Conservation (phyloP, 2,888 invertebrate species). For the Graphium colonna region DNA sequence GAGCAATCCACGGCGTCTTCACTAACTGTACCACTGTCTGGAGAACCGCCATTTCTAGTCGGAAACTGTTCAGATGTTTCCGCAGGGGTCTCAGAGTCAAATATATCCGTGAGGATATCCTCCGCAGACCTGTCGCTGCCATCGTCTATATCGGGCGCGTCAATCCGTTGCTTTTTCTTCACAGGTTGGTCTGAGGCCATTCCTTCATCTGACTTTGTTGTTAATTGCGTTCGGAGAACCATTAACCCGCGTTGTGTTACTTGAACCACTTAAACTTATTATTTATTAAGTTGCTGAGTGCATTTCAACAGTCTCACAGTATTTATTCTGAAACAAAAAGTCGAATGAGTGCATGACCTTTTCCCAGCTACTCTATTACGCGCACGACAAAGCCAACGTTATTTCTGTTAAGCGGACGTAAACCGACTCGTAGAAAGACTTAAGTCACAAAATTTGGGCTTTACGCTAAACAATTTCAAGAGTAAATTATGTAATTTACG, state of each 20-base stretch:
- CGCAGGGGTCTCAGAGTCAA: constrained; percentile 58
- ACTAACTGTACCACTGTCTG: constrained; percentile 73
- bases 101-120: constrained; percentile 67
- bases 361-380: constrained; percentile 78
- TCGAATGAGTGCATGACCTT: constrained; percentile 76
- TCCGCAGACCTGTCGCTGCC: constrained; percentile 74
- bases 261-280: constrained; percentile 24
- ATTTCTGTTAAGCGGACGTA: constrained; percentile 33
- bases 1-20: constrained; percentile 77
- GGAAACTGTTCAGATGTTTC: constrained; percentile 69
- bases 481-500: constrained; percentile 18
- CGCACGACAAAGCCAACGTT: constrained; percentile 69
- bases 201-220: constrained; percentile 76
- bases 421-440: background rate
- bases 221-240: constrained; percentile 82
- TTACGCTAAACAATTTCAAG: constrained; percentile 10
- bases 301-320: constrained; percentile 10
- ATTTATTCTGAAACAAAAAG: constrained; percentile 62
- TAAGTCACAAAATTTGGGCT: constrained; percentile 1
- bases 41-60: constrained; percentile 66
- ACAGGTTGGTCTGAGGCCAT: constrained; percentile 91
- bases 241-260: constrained; percentile 59
- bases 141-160: constrained; percentile 81
- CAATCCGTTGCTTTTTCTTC: constrained; percentile 90
- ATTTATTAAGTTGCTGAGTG: constrained; percentile 17